Evolutionary conservation across 1,140 invertebrate species (phyloP).

Genomic region (Drosophila lini): DNA sequence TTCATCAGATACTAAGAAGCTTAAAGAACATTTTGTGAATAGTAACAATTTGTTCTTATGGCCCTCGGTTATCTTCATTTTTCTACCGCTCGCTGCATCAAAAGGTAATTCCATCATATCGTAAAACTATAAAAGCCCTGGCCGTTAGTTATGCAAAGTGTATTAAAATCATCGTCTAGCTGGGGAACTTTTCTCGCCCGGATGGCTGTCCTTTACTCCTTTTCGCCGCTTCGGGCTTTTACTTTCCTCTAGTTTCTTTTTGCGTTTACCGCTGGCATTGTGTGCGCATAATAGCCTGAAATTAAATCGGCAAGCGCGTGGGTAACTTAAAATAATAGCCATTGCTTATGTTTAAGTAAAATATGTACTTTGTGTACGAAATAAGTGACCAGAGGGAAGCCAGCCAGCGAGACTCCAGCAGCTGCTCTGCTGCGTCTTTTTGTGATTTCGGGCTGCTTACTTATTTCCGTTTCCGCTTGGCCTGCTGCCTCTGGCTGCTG

Average conservation of each 20-base stretch:
- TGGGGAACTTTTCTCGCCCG: constrained; percentile 20
- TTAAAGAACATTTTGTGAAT: not conserved
- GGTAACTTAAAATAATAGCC: constrained; percentile 82
- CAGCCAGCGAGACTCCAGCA: constrained; percentile 1
- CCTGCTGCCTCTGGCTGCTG: constrained; percentile 31
- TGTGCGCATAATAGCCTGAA: constrained; percentile 79
- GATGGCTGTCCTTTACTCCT: constrained; percentile 18
- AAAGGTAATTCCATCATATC: constrained; percentile 40
- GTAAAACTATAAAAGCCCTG: constrained; percentile 31
- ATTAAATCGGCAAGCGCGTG: constrained; percentile 80
- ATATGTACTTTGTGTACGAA: constrained; percentile 68
- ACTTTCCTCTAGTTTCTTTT: constrained; percentile 29
- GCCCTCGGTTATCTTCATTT: not conserved
- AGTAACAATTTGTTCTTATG: constrained; percentile 5
- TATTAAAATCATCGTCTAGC: constrained; percentile 52
- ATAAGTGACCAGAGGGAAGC: constrained; percentile 40
- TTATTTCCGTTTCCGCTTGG: constrained; percentile 70
- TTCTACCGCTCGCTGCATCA: not conserved
- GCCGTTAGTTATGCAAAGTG: constrained; percentile 41
- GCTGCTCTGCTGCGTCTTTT: constrained; percentile 30
- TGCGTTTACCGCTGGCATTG: constrained; percentile 71
- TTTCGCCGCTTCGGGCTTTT: constrained; percentile 23
- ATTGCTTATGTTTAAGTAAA: constrained; percentile 81
- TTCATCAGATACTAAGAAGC: not conserved
- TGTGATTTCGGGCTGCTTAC: constrained; percentile 41